Percentiles rank a stretch among this genome's conserved stretches.
phyloP scores from a whole-genome alignment of 2,113 vertebrate genomes.

The Pedetes capensis region DNA sequence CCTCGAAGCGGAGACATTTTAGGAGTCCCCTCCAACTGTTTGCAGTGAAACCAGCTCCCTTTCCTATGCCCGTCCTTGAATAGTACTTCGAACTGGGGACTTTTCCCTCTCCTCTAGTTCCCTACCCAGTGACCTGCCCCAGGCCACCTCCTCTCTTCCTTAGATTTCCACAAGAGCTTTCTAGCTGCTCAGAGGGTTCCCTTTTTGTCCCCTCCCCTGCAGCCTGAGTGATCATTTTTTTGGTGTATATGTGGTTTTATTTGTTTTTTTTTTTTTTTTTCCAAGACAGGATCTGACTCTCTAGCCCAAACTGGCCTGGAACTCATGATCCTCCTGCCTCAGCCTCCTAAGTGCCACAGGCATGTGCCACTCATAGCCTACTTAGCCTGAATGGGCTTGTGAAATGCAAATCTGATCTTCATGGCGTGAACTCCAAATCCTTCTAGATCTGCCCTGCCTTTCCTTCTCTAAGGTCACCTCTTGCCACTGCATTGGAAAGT shows the following conservation, averaged over 20 bases:
- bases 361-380: no score
- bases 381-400: no score
- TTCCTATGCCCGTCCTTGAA: no score
- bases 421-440: no score
- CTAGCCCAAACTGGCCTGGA: neutral
- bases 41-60: no score
- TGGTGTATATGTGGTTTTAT: no score
- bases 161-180: neutral
- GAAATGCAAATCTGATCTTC: neutral
- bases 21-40: no score
- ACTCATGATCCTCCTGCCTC: neutral
- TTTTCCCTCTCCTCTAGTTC: no score
- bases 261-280: no score
- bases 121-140: neutral
- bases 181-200: neutral
- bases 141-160: neutral
- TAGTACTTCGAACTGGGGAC: no score
- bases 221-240: neutral
- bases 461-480: neutral
- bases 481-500: no score
- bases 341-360: neutral
- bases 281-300: neutral
- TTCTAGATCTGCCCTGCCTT: neutral
- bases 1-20: neutral
- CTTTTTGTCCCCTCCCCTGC: fast-evolving